Evolutionary conservation across 2,888 invertebrate genomes (phyloP).

Genomic region (Xylota segnis): DNA sequence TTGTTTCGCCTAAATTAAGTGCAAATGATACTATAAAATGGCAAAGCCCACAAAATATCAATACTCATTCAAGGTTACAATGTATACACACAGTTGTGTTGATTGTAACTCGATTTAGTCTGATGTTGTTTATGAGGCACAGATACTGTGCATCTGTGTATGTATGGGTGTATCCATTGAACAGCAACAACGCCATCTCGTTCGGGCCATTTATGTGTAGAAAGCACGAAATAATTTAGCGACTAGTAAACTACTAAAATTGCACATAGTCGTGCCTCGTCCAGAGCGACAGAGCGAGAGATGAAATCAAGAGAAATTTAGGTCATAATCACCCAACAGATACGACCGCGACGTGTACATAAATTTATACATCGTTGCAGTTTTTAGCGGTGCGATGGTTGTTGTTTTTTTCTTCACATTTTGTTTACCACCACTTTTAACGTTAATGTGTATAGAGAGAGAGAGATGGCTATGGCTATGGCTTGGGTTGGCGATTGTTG

Average conservation of each 20-base stretch:
- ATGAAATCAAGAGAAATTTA: constrained; percentile 72
- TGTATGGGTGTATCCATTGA: constrained; percentile 10
- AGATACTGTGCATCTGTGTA: constrained; percentile 18
- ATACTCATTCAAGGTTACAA: constrained; percentile 56
- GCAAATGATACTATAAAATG: constrained; percentile 34
- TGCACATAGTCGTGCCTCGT: constrained; percentile 33
- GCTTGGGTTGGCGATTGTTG: no score
- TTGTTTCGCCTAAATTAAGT: constrained; percentile 70
- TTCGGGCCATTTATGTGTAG: constrained; percentile 73
- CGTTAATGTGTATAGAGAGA: no score
- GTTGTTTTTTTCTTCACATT: not conserved
- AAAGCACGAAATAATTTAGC: constrained; percentile 72
- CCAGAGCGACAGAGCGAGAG: constrained; percentile 40
- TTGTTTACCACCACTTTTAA: constrained; percentile 1
- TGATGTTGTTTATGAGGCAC: constrained; percentile 50
- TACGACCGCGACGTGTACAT: constrained; percentile 34
- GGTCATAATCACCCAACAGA: constrained; percentile 70
- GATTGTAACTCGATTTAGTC: constrained; percentile 70
- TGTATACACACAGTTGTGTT: constrained; percentile 24
- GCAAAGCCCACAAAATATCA: constrained; percentile 51
- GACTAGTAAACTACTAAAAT: constrained; percentile 54
- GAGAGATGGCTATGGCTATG: constrained; percentile 1
- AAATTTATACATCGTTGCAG: constrained; percentile 54
- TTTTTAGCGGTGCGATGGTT: constrained; percentile 34
- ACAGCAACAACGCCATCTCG: constrained; percentile 50